Evolutionary conservation across 1,140 invertebrate species (phyloP).

Genomic region (Drosophila baimaii): DNA sequence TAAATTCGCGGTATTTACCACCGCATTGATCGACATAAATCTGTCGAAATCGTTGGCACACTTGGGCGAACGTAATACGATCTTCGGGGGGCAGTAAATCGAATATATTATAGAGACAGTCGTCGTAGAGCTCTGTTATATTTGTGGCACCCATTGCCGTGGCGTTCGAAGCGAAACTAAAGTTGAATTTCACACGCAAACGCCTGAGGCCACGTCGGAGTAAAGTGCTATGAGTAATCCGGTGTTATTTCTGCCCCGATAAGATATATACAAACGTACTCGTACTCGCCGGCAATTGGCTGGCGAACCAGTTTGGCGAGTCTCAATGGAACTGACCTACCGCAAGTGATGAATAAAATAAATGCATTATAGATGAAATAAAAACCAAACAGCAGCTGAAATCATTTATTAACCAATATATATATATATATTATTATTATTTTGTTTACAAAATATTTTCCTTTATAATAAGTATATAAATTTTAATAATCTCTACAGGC

Average conservation of each 20-base stretch:
- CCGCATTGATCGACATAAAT: constrained; percentile 23
- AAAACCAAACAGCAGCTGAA: constrained; percentile 12
- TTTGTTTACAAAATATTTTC: neutral
- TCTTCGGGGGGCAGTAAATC: constrained; percentile 29
- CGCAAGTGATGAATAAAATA: constrained; percentile 21
- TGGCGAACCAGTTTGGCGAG: constrained; percentile 28
- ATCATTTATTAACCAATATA: no score
- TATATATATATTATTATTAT: neutral
- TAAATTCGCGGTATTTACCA: constrained; percentile 28
- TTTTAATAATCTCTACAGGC: neutral
- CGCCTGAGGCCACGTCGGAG: constrained; percentile 42
- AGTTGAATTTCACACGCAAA: constrained; percentile 6
- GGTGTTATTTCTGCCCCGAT: constrained; percentile 10
- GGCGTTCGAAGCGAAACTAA: constrained; percentile 16
- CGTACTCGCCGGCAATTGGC: constrained; percentile 11
- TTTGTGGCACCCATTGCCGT: constrained; percentile 33
- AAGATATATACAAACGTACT: no score
- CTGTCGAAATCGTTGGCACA: constrained; percentile 53
- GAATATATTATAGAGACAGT: constrained; percentile 53
- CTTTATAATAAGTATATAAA: neutral
- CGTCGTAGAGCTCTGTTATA: constrained; percentile 49
- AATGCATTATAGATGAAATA: constrained; percentile 6
- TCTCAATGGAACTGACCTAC: constrained; percentile 38
- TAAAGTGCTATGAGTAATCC: constrained; percentile 51
- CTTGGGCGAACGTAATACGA: constrained; percentile 43